Conservation (phyloP, 2,888 invertebrate genomes). For the Cyrtodaria siliqua region DNA sequence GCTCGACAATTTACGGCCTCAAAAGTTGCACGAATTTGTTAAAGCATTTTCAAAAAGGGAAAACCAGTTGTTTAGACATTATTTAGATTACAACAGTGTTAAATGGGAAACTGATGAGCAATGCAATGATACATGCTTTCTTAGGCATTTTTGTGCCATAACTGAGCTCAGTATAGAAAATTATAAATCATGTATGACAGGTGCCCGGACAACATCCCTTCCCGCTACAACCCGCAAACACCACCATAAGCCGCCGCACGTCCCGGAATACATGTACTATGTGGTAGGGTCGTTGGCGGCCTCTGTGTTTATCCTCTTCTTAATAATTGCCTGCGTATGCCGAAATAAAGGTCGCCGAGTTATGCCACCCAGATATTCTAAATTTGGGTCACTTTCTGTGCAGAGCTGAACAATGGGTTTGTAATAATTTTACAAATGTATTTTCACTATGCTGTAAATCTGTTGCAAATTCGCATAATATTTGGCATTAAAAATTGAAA, state of each 20-base stretch:
- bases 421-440: too few relatives aligned
- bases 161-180: slow-evolving; percentile 93
- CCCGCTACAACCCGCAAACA: slow-evolving; percentile 19
- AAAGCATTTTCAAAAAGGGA: slow-evolving; percentile 89
- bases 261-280: slow-evolving; percentile 71
- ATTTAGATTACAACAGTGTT: slow-evolving; percentile 92
- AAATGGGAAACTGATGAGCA: slow-evolving; percentile 85
- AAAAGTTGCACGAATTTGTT: slow-evolving; percentile 92
- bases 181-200: slow-evolving; percentile 91
- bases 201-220: slow-evolving; percentile 31
- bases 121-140: slow-evolving; percentile 92
- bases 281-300: slow-evolving; percentile 69
- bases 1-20: slow-evolving; percentile 92
- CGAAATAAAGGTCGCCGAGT: slow-evolving; percentile 35
- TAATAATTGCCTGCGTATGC: slow-evolving; percentile 64
- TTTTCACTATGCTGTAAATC: too few relatives aligned
- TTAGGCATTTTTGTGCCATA: slow-evolving; percentile 95
- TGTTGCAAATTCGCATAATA: too few relatives aligned
- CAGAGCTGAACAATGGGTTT: slow-evolving; percentile 89
- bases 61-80: slow-evolving; percentile 89
- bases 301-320: slow-evolving; percentile 61
- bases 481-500: too few relatives aligned
- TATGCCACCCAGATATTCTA: slow-evolving; percentile 43
- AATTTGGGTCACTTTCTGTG: slow-evolving; percentile 51
- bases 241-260: slow-evolving; percentile 30